Evolutionary conservation across 2,113 vertebrate species (phyloP).

Genomic region (Dasyurus viverrinus): DNA sequence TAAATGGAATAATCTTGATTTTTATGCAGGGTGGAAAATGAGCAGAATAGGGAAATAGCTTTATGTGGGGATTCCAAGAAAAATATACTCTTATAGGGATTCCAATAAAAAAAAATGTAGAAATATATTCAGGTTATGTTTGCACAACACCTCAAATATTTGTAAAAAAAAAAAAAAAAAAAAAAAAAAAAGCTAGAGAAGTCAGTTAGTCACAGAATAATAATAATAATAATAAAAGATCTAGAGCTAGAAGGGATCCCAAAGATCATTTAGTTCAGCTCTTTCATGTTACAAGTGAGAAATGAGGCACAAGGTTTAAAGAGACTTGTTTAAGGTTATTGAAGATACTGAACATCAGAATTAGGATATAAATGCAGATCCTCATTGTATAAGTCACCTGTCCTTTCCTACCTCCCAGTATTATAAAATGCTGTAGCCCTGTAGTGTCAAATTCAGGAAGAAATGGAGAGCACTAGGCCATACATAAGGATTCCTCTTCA

Average conservation of each 20-base stretch:
- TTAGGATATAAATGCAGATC: background rate
- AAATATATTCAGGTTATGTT: slow-evolving; percentile 27
- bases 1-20: slow-evolving; percentile 12
- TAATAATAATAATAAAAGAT: background rate
- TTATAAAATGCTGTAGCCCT: background rate
- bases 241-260: background rate
- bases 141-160: slow-evolving; percentile 1
- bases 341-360: background rate
- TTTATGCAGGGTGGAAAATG: slow-evolving; percentile 18
- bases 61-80: slow-evolving; percentile 25
- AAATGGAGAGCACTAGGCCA: background rate
- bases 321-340: background rate
- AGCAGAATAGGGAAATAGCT: slow-evolving; percentile 31
- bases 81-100: slow-evolving; percentile 35
- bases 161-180: background rate
- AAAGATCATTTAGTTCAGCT: background rate
- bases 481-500: background rate
- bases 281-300: background rate
- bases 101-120: slow-evolving; percentile 17
- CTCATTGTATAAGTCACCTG: background rate
- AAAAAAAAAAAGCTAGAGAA: background rate
- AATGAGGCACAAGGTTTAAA: background rate
- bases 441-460: background rate
- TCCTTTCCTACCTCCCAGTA: background rate
- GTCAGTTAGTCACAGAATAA: background rate